Evolutionary conservation across 2,113 vertebrate species (phyloP).

Genomic region (Lophochroa leadbeateri): DNA sequence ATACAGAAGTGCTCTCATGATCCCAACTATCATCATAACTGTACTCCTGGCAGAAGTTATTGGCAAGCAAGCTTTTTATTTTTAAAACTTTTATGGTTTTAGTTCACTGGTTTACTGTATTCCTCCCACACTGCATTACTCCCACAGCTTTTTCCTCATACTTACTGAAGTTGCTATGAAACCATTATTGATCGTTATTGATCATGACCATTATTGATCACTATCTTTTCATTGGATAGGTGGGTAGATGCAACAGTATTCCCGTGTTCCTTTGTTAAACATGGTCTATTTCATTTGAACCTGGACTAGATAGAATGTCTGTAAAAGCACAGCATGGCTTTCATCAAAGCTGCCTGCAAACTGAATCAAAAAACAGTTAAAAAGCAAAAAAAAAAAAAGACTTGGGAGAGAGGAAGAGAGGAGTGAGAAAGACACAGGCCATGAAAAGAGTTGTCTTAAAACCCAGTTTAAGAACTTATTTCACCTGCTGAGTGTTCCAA

Average conservation of each 20-base stretch:
- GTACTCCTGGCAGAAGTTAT: not conserved
- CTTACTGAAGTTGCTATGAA: not conserved
- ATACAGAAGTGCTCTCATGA: not conserved
- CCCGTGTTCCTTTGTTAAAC: not conserved
- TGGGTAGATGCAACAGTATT: not conserved
- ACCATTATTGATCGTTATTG: not conserved
- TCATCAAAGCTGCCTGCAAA: not conserved
- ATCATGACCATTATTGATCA: not conserved
- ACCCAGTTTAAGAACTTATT: not conserved
- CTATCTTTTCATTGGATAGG: not conserved
- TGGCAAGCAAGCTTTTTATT: not conserved
- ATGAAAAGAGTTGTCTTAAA: not conserved
- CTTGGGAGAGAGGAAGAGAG: accelerated
- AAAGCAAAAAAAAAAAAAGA: not conserved
- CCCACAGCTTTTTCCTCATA: not conserved
- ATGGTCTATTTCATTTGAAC: not conserved
- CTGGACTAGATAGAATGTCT: not conserved
- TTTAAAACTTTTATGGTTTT: not conserved
- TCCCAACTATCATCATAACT: not conserved
- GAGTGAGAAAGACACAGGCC: not conserved
- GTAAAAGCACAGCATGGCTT: not conserved
- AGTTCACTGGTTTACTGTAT: not conserved
- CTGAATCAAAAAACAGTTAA: not conserved
- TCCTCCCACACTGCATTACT: not conserved
- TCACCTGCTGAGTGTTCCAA: not conserved